Percentiles rank a stretch among this genome's conserved stretches.
These are phyloP conservation scores for Lanistes nyassanus DNA, from an alignment of 1,140 invertebrate genomes.

Conservation along the genomic window DNA sequence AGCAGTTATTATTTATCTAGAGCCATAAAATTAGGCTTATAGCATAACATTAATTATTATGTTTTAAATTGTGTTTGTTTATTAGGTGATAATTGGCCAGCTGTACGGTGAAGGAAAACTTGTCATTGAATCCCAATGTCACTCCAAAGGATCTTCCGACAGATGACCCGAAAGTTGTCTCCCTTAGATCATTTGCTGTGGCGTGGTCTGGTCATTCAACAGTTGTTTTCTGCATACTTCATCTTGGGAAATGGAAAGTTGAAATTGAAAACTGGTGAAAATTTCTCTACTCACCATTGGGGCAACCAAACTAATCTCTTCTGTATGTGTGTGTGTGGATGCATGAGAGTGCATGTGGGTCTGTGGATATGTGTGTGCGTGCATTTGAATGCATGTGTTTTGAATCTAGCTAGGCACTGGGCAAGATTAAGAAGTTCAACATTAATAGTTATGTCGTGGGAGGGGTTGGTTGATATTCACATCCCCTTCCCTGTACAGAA, in stretches of 20 bases:
- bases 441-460: neutral
- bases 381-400: neutral
- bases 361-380: neutral
- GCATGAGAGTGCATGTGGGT: conserved; percentile 3
- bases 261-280: neutral
- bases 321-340: conserved; percentile 2
- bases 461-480: neutral
- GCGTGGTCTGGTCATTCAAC: too few species aligned
- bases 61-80: conserved; percentile 15
- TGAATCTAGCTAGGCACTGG: neutral
- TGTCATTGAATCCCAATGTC: conserved; percentile 41
- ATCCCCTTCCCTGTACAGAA: neutral
- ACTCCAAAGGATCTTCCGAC: neutral
- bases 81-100: conserved; percentile 50
- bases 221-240: neutral
- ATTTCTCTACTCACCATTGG: neutral
- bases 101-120: conserved; percentile 53
- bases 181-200: too few species aligned
- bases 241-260: neutral
- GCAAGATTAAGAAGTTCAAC: neutral
- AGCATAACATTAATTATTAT: too few species aligned
- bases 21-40: too few species aligned
- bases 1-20: too few species aligned
- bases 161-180: neutral
- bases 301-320: too few species aligned